Evolutionary conservation across 1,140 invertebrate genomes (phyloP), one percentile per base, ranked within the genome.

Genomic region (Hormaphis cornu): DNA sequence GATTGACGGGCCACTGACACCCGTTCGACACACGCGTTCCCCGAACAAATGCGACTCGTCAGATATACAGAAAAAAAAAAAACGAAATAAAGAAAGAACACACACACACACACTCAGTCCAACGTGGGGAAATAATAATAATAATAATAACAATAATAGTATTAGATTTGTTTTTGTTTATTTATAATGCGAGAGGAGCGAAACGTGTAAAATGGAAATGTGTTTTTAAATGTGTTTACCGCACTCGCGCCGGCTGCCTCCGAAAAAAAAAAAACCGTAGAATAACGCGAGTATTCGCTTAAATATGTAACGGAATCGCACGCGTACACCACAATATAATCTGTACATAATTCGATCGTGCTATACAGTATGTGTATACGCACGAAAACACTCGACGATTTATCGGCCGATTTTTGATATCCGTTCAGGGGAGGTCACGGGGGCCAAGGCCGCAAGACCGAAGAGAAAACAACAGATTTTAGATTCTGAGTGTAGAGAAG

Each of bases 211-310:
- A 61, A 61, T 28, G 58, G 40, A 61, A 61, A 61, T 61, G 42
- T 61, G 58, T 61, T 61, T 61, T 61, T 61, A 61, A 44, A 44
- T 58, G 54, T 58, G 54, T 58, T 58, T 58, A 58, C 30, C 54
- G 33, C 9, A 33, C 5, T n/a, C 24, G 37, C 24, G 54, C 35
- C 35, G 33, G 37, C 20, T 40, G 20, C 35, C 35, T 33, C 20
- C 35, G 12, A 40, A 58, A 40, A 37, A 40, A n/a, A n/a, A n/a
- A n/a, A n/a, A n/a, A n/a, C n/a, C n/a, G 12, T 37, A 22, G 22
- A 58, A 12, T n/a, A 24, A 24, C 14, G 33, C 22, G 35, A n/a
- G n/a, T n/a, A n/a, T 40, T 58, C 12, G 33, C 54, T 24, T 37
- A 24, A 26, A n/a, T n/a, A n/a, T 37, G 54, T 58, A 58, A 40